Base-by-base conservation (phyloP, 2,113 vertebrate genomes). In the Oenanthe melanoleuca region DNA sequence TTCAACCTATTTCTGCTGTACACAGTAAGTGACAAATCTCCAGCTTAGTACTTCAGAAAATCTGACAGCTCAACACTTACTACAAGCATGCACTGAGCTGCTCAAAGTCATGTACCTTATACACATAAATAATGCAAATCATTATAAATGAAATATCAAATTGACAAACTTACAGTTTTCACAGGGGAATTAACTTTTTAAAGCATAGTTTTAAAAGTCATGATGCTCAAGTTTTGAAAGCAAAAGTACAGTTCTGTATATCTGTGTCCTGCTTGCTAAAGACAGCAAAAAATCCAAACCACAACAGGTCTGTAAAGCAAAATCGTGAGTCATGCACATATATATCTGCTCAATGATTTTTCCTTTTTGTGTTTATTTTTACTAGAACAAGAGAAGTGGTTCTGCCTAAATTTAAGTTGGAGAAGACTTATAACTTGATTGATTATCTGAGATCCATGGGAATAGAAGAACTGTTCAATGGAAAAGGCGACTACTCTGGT, bases 371-470 rank as follows among this genome's bases (percentile, higher is more conserved):
- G 88, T 60, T 69, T 78, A 24, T 78, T 93, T 63, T 80, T 56
- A 56, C 37, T 86, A 99, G 99, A 96, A 99, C 99, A 33, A 98
- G 99, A 87, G 99, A 99, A 94, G 98, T 99, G 37, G 96, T 99
- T 92, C 80, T 99, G 37, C 99, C 99, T 47, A 98, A 98, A 81
- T 99, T 99, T 97, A 99, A 99, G 92, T 96, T 99, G 96, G 98
- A 99, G 92, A 99, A 99, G 96, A 99, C 97, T 92, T 99, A 99
- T 12, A 98, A 99, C 96, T 95, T 99, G 92, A 98, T 99, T 86
- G 95, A 92, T 21, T 98, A 98, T 70, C 93, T 99, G 87, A 98
- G 97, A 97, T 98, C 98, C 71, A 98, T 99, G 98, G 99, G 99
- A 61, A 95, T 99, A 84, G 98, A 97, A 23, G 98, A 98, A 33